These are phyloP conservation scores for Eulemur mongoz DNA, from an alignment of 2,797 vertebrate species.

Conservation along the genomic window DNA sequence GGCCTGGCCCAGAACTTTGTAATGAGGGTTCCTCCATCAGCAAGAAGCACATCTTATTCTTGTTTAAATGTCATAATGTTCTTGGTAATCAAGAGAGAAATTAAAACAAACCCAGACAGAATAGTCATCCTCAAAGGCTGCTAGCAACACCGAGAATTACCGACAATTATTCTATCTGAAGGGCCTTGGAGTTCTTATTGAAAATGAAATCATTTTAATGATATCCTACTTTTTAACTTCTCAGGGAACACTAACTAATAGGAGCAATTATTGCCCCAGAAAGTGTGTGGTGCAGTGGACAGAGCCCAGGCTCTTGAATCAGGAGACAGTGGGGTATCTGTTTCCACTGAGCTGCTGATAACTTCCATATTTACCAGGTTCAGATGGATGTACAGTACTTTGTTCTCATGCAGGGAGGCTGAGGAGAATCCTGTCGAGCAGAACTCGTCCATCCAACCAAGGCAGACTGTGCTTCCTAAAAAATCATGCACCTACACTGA, in stretches of 20 bases:
- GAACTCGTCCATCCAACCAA: conserved; percentile 3
- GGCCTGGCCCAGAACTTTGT: background rate
- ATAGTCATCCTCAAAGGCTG: background rate
- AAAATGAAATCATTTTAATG: background rate
- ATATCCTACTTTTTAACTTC: background rate
- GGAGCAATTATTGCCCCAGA: background rate
- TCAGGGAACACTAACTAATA: background rate
- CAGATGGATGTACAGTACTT: background rate
- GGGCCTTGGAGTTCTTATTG: background rate
- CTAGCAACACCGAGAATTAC: background rate
- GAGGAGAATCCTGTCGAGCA: background rate
- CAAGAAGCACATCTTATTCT: conserved; percentile 19
- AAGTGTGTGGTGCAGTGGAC: background rate
- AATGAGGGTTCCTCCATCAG: background rate
- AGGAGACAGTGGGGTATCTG: background rate
- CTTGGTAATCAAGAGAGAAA: conserved; percentile 45
- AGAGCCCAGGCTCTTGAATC: background rate
- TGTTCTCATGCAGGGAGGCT: background rate
- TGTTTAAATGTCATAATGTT: conserved; percentile 31
- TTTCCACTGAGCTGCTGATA: background rate
- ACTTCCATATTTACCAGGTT: background rate
- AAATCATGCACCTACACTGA: background rate
- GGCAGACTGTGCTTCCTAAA: conserved; percentile 20
- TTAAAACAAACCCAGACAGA: conserved; percentile 41
- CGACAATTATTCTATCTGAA: conserved; percentile 8